phyloP scores from a whole-genome alignment of 2,797 vertebrate genomes.

The Chelonia mydas region DNA sequence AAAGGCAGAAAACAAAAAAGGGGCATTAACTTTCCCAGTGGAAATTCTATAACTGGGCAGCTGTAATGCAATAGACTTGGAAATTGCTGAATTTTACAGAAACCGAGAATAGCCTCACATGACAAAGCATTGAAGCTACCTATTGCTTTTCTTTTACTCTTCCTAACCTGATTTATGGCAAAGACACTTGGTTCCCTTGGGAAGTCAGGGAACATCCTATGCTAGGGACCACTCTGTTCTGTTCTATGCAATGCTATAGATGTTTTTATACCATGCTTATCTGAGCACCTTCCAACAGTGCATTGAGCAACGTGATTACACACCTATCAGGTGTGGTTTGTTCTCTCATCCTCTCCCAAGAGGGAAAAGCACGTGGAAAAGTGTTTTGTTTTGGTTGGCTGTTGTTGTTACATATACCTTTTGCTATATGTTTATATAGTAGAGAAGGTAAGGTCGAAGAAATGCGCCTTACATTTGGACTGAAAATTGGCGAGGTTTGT shows the following conservation, averaged over 20 bases:
- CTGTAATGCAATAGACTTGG: background rate
- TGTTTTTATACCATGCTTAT: background rate
- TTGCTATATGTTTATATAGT: background rate
- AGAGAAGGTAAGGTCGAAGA: background rate
- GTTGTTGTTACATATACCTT: background rate
- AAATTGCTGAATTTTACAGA: background rate
- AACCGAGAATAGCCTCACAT: background rate
- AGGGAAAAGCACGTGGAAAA: background rate
- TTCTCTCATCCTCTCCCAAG: background rate
- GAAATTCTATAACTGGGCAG: background rate
- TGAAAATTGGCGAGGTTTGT: background rate
- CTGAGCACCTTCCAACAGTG: background rate
- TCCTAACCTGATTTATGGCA: background rate
- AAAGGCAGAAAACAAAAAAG: constrained; percentile 21
- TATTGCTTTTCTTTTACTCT: background rate
- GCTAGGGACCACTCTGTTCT: background rate
- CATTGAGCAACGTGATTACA: background rate
- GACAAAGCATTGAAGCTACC: background rate
- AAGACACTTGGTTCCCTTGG: background rate
- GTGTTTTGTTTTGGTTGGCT: background rate
- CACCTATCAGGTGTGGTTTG: background rate
- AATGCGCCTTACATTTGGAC: background rate
- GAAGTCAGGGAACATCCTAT: background rate
- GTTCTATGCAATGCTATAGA: background rate
- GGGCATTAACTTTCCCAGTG: background rate